Conservation (phyloP, 2,888 invertebrate genomes). For the Parascotia fuliginaria region DNA sequence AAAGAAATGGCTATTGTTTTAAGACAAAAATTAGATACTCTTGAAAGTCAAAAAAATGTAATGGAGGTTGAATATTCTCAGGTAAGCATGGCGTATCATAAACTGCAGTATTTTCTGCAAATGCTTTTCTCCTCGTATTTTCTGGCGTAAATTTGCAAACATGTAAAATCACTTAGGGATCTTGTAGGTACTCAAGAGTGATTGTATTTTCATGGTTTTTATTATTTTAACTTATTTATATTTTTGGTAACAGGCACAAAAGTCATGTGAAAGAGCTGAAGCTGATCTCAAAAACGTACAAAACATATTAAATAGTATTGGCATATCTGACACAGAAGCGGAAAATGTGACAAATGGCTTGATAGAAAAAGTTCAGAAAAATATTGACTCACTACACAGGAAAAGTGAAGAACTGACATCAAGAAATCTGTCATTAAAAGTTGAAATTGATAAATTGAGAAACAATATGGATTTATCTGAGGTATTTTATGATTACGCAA, state of each 20-base stretch:
- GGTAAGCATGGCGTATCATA: slow-evolving; percentile 44
- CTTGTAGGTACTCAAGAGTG: no score
- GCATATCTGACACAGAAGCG: slow-evolving; percentile 60
- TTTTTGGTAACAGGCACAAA: slow-evolving; percentile 71
- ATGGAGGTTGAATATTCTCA: slow-evolving; percentile 76
- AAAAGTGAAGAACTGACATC: slow-evolving; percentile 77
- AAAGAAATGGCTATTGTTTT: slow-evolving; percentile 73
- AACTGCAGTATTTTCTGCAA: no score
- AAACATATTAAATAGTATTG: slow-evolving; percentile 68
- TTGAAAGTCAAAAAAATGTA: slow-evolving; percentile 74
- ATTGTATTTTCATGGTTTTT: no score
- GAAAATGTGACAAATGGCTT: slow-evolving; percentile 55
- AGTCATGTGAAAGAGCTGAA: slow-evolving; percentile 74
- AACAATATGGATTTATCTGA: slow-evolving; percentile 53
- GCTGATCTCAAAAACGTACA: slow-evolving; percentile 77
- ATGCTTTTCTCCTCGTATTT: no score
- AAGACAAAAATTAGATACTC: slow-evolving; percentile 70
- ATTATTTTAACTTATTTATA: no score
- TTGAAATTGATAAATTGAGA: slow-evolving; percentile 71
- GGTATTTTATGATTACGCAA: slow-evolving; percentile 42
- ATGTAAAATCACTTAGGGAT: no score
- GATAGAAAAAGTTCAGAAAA: slow-evolving; percentile 68
- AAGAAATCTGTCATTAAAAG: slow-evolving; percentile 67
- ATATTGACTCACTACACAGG: slow-evolving; percentile 61
- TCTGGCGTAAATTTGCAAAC: no score